Evolutionary conservation across 2,113 vertebrate species (phyloP).

Genomic region (Abramis brama): DNA sequence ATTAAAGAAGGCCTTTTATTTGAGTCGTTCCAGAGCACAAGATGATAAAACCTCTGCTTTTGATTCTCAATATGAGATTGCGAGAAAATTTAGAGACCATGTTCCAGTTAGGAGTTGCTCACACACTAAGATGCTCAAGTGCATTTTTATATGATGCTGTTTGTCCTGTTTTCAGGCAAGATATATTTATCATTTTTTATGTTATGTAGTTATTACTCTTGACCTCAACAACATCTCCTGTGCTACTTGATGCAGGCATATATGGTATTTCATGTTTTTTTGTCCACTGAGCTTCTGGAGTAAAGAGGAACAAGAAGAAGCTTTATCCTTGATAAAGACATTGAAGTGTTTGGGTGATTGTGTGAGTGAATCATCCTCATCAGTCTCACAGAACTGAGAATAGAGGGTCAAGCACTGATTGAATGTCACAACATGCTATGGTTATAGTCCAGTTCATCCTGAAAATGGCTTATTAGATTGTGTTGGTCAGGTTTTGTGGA

Average conservation of each 20-base stretch:
- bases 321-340: slow-evolving; percentile 10
- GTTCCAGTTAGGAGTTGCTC: not conserved
- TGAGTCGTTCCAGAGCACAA: not conserved
- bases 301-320: not conserved
- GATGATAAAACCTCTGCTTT: not conserved
- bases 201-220: no score
- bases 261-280: not conserved
- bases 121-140: not conserved
- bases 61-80: not conserved
- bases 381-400: slow-evolving; percentile 7
- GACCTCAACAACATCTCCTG: not conserved
- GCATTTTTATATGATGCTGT: not conserved
- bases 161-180: not conserved
- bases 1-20: slow-evolving; percentile 13
- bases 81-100: not conserved
- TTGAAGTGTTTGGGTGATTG: not conserved
- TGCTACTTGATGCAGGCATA: not conserved
- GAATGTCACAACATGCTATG: slow-evolving; percentile 17
- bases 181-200: not conserved
- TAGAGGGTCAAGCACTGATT: slow-evolving; percentile 4
- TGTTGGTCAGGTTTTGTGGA: not conserved
- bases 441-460: not conserved
- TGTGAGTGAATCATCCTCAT: slow-evolving; percentile 25
- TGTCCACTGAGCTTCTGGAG: not conserved
- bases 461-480: not conserved